phyloP scores from a whole-genome alignment of 2,888 invertebrate genomes.

The Neoitamus cyanurus region DNA sequence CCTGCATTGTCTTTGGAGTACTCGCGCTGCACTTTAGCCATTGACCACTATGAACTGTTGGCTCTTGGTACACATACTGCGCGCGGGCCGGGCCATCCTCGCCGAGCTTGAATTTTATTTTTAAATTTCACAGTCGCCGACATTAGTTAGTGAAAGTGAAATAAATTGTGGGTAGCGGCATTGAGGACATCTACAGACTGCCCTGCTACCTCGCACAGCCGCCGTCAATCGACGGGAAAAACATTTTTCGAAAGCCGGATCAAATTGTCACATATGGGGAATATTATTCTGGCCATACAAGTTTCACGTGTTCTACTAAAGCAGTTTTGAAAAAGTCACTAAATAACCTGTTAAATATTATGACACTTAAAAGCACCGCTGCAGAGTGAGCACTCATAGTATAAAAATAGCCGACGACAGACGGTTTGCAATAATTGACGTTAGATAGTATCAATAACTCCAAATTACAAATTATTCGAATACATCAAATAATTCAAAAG shows the following conservation, averaged over 20 bases:
- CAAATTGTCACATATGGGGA: not conserved
- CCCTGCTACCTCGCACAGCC: not conserved
- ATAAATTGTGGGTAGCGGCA: constrained; percentile 26
- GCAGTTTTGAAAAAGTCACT: no score
- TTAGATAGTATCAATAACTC: no score
- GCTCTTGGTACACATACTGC: not conserved
- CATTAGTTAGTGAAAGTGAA: constrained; percentile 40
- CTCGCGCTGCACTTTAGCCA: not conserved
- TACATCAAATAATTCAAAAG: no score
- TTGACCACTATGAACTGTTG: not conserved
- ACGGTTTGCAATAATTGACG: no score
- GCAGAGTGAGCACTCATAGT: no score
- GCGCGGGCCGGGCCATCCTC: not conserved
- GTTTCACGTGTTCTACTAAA: no score
- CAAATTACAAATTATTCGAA: no score
- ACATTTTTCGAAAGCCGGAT: not conserved
- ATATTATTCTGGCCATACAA: no score
- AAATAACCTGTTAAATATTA: no score
- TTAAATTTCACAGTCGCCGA: constrained; percentile 36
- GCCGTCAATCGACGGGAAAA: not conserved
- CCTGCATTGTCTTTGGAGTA: constrained; percentile 18
- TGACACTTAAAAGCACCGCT: no score
- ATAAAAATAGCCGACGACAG: no score
- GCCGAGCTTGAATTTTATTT: not conserved
- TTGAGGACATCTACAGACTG: not conserved